Percentiles rank a stretch among this genome's conserved stretches.
phyloP scores from a whole-genome alignment of 2,113 vertebrate genomes.

The Nothobranchius kuhntae region DNA sequence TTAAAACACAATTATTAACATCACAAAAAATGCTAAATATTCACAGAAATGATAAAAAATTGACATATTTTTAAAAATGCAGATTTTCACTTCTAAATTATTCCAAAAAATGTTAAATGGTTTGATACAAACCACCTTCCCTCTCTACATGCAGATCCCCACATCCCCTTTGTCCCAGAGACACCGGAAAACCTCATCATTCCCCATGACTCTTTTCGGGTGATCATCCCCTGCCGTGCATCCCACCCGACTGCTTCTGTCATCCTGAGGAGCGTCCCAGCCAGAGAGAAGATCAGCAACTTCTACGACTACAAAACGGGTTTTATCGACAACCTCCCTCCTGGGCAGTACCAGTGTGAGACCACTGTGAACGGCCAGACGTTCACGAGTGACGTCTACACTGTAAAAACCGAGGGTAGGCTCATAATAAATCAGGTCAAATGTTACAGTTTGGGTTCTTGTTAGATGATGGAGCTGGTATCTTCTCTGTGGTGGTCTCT shows the following conservation, averaged over 20 bases:
- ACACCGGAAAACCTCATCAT: conserved; percentile 65
- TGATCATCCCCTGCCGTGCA: conserved; percentile 86
- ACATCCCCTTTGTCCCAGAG: conserved; percentile 85
- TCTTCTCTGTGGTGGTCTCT: conserved; percentile 26
- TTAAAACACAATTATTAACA: too few relatives aligned
- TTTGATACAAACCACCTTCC: not conserved
- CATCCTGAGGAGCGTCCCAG: conserved; percentile 75
- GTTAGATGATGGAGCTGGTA: conserved; percentile 34
- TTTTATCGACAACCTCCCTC: conserved; percentile 80
- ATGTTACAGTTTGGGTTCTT: not conserved
- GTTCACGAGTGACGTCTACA: conserved; percentile 81
- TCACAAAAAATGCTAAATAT: too few relatives aligned
- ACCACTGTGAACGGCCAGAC: conserved; percentile 72
- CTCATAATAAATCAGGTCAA: not conserved
- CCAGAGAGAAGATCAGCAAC: conserved; percentile 63
- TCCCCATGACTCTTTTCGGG: conserved; percentile 55
- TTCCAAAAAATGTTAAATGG: too few relatives aligned
- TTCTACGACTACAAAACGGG: conserved; percentile 85
- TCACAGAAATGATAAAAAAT: too few relatives aligned
- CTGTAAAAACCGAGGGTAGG: conserved; percentile 81
- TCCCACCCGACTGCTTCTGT: conserved; percentile 83
- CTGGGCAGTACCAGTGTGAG: conserved; percentile 86
- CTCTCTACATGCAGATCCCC: conserved; percentile 61
- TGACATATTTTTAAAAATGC: too few relatives aligned
- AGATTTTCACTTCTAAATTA: too few relatives aligned